Base-by-base conservation (phyloP, 2,113 vertebrate genomes). In the Platichthys flesus region DNA sequence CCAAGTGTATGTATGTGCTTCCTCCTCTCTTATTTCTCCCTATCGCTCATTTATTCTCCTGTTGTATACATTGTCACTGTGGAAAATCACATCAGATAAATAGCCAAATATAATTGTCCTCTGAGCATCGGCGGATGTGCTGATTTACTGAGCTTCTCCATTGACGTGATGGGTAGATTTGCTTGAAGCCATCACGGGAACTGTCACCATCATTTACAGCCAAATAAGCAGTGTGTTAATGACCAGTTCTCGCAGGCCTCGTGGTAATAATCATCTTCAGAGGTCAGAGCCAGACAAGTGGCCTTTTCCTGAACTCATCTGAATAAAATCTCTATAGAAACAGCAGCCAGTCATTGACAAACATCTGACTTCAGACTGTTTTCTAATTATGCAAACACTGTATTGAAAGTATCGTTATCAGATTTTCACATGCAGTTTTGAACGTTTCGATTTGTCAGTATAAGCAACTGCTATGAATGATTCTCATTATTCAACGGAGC, bases 21-120 rank as follows among this genome's bases (percentile, higher is more conserved):
- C 20, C 21, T 40, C 57, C 51, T 56, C 24, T 71, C 24, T 75
- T 45, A 40, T 61, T 79, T 59, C 15, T 52, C 49, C 23, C 71
- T 64, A 49, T 80, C 52, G 21, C 56, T 83, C 23, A 42, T 67
- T 72, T 74, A 67, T 77, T 82, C 76, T 23, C 14, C 54, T 3
- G 23, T 79, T 65, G 71, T 62, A 24, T 40, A 54, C 47, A 74
- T 56, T 83, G 76, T 67, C 5, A 62, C 64, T 56, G 35, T 73
- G 66, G 57, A 83, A 82, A 64, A 79, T 81, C 68, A 58, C 54
- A 79, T 66, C 60, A 71, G 70, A 85, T 84, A 88, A 83, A 85
- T 42, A 12, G 20, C 56, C 73, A 81, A 64, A 82, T 71, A 61
- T 72, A 85, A 72, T 67, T 73, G 68, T 31, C 31, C 31, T 31